A percentile compares a stretch with the other conserved stretches of the same genome.
phyloP scores from a whole-genome alignment of 1,140 invertebrate genomes.

The Pseudachorutes palmiensis region DNA sequence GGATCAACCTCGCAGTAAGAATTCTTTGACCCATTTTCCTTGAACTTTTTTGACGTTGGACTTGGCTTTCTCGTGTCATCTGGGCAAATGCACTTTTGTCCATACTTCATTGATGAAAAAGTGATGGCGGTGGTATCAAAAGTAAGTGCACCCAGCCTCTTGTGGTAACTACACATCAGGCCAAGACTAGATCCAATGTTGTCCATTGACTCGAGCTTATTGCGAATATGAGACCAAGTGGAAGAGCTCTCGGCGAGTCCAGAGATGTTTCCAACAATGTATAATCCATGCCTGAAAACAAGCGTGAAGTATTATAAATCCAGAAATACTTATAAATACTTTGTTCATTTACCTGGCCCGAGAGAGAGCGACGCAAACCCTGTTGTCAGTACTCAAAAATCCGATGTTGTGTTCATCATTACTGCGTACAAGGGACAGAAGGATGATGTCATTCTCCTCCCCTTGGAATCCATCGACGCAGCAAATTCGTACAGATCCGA shows the following conservation, averaged over 20 bases:
- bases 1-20: conserved; percentile 33
- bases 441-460: conserved; percentile 73
- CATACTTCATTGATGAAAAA: too few species aligned
- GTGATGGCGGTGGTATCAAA: too few species aligned
- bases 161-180: background rate
- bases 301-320: too few species aligned
- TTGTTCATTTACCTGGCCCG: conserved; percentile 64
- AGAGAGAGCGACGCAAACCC: conserved; percentile 75
- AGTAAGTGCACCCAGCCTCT: too few species aligned
- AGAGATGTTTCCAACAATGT: conserved; percentile 11
- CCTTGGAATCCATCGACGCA: conserved; percentile 65
- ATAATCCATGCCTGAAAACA: conserved; percentile 13
- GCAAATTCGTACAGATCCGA: conserved; percentile 57
- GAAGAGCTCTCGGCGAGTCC: conserved; percentile 19
- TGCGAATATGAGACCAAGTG: background rate
- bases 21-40: conserved; percentile 36
- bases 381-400: conserved; percentile 64
- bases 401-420: conserved; percentile 61
- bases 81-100: too few species aligned
- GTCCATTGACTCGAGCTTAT: background rate
- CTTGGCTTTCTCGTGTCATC: too few species aligned
- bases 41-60: too few species aligned
- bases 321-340: too few species aligned
- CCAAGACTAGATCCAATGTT: background rate
- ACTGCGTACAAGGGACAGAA: conserved; percentile 72